These are phyloP conservation scores for Butorides virescens DNA, from an alignment of 2,113 vertebrate genomes.

Conservation along the genomic window DNA sequence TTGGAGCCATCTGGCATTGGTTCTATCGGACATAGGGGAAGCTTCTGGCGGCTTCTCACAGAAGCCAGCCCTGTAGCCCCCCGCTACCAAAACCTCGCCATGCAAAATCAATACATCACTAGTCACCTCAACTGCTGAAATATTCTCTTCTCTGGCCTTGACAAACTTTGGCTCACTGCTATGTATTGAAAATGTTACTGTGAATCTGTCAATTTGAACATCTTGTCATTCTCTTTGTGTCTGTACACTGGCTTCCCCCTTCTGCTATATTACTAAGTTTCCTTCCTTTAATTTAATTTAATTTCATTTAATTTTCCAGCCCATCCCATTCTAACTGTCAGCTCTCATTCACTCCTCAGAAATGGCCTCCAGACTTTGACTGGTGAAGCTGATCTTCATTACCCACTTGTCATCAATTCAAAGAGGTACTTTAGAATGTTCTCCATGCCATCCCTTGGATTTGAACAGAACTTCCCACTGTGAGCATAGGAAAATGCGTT, in stretches of 20 bases:
- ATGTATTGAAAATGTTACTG: background rate
- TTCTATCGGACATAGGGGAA: no score
- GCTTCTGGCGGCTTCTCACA: no score
- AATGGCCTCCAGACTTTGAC: background rate
- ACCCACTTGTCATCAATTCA: background rate
- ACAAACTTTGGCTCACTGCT: background rate
- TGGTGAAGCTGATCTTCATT: background rate
- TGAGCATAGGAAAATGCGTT: background rate
- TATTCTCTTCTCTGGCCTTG: background rate
- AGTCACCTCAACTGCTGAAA: background rate
- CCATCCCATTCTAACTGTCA: background rate
- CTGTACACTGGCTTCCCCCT: background rate
- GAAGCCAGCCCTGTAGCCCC: no score
- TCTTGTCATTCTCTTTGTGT: background rate
- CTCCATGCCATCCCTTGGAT: background rate
- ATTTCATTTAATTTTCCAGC: background rate
- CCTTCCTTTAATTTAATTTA: background rate
- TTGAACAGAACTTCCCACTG: background rate
- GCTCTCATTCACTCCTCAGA: background rate
- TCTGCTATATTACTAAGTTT: background rate
- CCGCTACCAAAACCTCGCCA: no score
- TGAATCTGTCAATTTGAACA: background rate
- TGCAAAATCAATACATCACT: no score
- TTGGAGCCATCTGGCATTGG: no score
- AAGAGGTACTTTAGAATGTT: background rate